These are phyloP conservation scores for Diplodus sargus DNA, from an alignment of 2,797 vertebrate species.

Conservation along the genomic window DNA sequence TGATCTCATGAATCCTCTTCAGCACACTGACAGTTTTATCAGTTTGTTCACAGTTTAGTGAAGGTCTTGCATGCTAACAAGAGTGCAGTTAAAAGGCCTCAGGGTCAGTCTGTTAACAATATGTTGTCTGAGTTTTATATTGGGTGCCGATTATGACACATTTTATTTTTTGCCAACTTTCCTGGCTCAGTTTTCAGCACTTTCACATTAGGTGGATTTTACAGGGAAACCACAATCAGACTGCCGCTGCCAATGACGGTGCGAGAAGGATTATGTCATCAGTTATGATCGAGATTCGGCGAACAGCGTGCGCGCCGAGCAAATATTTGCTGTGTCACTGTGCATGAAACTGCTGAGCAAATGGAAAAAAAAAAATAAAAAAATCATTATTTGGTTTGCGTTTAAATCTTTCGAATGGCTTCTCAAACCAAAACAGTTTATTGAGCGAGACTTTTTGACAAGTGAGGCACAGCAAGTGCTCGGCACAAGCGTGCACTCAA, in stretches of 20 bases:
- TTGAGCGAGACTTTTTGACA: not conserved
- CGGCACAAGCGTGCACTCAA: constrained; percentile 6
- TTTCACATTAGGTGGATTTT: constrained; percentile 23
- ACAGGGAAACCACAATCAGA: constrained; percentile 18
- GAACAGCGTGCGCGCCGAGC: not conserved
- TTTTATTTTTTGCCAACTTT: constrained; percentile 22
- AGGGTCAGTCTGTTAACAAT: constrained; percentile 4
- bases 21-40: constrained; percentile 32
- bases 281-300: constrained; percentile 8
- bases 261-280: constrained; percentile 28
- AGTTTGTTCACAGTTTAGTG: constrained; percentile 25
- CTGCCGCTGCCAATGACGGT: not conserved
- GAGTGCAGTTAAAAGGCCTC: constrained; percentile 10
- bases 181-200: constrained; percentile 3
- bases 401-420: constrained; percentile 28
- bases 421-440: constrained; percentile 45
- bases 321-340: constrained; percentile 6
- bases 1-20: constrained; percentile 12
- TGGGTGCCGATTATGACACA: constrained; percentile 28
- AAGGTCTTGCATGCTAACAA: not conserved
- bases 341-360: constrained; percentile 33
- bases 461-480: constrained; percentile 10
- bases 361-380: constrained; percentile 20
- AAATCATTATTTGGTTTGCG: constrained; percentile 26
- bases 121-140: constrained; percentile 31